phyloP scores from a whole-genome alignment of 2,113 vertebrate species.

The Murina feae region DNA sequence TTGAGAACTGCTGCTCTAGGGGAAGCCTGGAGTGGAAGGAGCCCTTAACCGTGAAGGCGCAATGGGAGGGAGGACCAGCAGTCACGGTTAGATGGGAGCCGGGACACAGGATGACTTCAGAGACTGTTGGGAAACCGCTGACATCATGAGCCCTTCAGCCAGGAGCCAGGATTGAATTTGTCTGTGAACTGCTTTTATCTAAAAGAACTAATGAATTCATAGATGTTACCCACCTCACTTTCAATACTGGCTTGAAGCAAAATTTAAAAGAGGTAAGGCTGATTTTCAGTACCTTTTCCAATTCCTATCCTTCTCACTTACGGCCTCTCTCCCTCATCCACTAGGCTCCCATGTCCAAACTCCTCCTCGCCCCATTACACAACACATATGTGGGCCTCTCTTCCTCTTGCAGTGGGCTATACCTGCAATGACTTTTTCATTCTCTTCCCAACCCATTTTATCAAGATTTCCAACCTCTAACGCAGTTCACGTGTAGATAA shows the following conservation, averaged over 20 bases:
- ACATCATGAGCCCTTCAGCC: neutral
- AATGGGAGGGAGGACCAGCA: neutral
- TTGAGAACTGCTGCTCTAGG: no score
- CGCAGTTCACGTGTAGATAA: neutral
- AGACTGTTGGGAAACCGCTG: neutral
- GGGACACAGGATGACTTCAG: neutral
- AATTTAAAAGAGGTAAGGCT: neutral
- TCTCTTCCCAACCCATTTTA: neutral
- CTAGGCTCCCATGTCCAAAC: neutral
- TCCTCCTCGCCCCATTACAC: accelerated
- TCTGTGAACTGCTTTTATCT: neutral
- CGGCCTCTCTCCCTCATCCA: neutral
- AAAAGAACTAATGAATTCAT: neutral
- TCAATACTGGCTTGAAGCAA: neutral
- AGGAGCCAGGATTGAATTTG: neutral
- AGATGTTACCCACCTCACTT: neutral
- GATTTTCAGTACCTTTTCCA: neutral
- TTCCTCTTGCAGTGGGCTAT: neutral
- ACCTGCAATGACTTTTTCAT: neutral
- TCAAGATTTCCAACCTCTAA: neutral
- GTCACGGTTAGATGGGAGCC: neutral
- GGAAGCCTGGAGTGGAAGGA: neutral
- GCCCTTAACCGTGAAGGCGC: neutral
- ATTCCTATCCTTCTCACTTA: neutral
- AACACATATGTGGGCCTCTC: neutral